A percentile compares a stretch with the other conserved stretches of the same genome.
Conservation (phyloP, 2,113 vertebrate genomes). For the Charina bottae region DNA sequence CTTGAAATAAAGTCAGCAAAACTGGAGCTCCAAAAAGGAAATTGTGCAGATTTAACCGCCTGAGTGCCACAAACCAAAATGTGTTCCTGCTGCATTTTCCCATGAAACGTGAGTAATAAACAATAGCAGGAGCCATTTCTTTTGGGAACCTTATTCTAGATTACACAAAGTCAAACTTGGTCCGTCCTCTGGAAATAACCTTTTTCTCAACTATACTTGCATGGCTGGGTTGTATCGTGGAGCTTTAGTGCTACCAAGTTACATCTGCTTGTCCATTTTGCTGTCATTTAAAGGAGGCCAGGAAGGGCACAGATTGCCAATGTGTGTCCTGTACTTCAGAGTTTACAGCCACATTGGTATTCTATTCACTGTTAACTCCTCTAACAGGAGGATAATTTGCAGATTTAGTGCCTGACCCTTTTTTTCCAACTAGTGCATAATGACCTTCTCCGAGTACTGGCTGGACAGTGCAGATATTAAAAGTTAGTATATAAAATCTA, state of each 20-base stretch:
- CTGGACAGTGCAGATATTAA: not conserved
- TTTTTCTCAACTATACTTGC: not conserved
- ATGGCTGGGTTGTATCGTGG: constrained; percentile 6
- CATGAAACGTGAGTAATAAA: constrained; percentile 55
- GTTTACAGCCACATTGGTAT: not conserved
- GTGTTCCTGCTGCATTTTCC: constrained; percentile 63
- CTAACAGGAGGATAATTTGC: constrained; percentile 8
- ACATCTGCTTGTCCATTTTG: not conserved
- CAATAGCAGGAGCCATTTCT: constrained; percentile 53
- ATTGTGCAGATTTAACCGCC: constrained; percentile 77
- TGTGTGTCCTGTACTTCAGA: not conserved
- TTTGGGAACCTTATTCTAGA: constrained; percentile 49
- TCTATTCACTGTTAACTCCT: not conserved
- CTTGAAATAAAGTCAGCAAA: constrained; percentile 82
- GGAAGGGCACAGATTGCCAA: not conserved
- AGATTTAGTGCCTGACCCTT: not conserved
- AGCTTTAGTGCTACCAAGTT: not conserved
- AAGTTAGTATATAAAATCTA: not conserved
- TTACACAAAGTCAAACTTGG: constrained; percentile 45
- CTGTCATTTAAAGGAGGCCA: constrained; percentile 21
- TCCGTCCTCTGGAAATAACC: not conserved
- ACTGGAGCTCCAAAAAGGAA: constrained; percentile 76
- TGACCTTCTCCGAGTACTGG: not conserved
- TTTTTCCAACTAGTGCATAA: not conserved
- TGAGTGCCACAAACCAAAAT: constrained; percentile 70